A percentile compares a stretch with the other conserved stretches of the same genome.
These are phyloP conservation scores for Drosophila stalkeri DNA, from an alignment of 2,888 invertebrate species.

Conservation along the genomic window DNA sequence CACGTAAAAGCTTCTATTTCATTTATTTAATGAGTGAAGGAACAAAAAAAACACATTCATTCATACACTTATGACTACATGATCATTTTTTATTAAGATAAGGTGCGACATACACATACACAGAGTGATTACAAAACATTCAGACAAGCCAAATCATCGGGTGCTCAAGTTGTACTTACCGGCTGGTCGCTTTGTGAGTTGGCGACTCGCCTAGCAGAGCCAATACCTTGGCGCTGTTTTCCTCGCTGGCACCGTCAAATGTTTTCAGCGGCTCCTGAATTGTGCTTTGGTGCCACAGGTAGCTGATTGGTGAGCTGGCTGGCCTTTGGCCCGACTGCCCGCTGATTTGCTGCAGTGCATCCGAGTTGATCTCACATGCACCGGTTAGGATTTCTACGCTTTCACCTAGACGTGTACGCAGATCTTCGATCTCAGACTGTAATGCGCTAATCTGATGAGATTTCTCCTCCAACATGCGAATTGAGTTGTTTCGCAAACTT, in stretches of 20 bases:
- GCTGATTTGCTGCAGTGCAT: conserved; percentile 60
- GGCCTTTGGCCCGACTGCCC: conserved; percentile 75
- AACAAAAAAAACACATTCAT: background rate
- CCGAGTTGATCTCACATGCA: conserved; percentile 79
- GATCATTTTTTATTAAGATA: conserved; percentile 1
- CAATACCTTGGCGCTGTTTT: conserved; percentile 46
- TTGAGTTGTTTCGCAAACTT: conserved; percentile 86
- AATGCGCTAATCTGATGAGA: conserved; percentile 87
- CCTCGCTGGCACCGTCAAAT: conserved; percentile 73
- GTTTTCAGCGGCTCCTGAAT: conserved; percentile 84
- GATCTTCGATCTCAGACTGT: conserved; percentile 86
- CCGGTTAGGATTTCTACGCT: conserved; percentile 83
- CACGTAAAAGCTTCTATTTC: background rate
- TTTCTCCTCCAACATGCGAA: conserved; percentile 86
- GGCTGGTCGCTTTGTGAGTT: conserved; percentile 64
- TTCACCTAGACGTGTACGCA: conserved; percentile 83
- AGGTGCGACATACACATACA: background rate
- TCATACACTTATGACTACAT: conserved; percentile 8
- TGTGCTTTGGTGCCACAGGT: conserved; percentile 86
- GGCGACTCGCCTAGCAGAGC: conserved; percentile 61
- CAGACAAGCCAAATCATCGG: conserved; percentile 24
- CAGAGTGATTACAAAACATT: background rate
- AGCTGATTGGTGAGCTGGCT: conserved; percentile 85
- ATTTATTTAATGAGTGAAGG: background rate
- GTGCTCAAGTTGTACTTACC: conserved; percentile 63